Evolutionary conservation across 2,888 invertebrate species (phyloP).

Genomic region (Thysanoteuthis rhombus): DNA sequence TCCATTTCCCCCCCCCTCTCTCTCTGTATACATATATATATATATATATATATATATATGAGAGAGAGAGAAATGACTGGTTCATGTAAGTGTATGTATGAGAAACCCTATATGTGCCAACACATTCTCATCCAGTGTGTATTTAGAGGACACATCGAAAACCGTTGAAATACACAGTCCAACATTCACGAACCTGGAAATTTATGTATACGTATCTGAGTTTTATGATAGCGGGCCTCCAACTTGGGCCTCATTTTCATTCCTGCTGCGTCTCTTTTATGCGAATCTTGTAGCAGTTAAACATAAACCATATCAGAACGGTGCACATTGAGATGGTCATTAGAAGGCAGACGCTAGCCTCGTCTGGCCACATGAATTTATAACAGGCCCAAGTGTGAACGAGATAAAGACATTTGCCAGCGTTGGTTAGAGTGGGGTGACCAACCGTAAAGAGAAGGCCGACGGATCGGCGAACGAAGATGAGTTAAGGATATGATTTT

Average conservation of each 20-base stretch:
- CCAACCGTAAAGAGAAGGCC: not conserved
- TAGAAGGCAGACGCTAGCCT: not conserved
- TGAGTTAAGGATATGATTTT: not conserved
- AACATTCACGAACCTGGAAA: too few species aligned
- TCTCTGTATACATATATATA: constrained; percentile 12
- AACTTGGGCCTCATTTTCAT: not conserved
- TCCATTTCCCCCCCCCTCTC: too few species aligned
- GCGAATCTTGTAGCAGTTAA: not conserved
- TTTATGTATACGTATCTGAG: too few species aligned
- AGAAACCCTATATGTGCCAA: too few species aligned
- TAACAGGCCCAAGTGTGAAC: not conserved
- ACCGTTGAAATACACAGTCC: too few species aligned
- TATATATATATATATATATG: constrained; percentile 21
- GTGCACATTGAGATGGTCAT: not conserved
- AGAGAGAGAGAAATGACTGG: too few species aligned
- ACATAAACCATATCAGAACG: not conserved
- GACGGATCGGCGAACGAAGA: not conserved
- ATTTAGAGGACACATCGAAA: too few species aligned
- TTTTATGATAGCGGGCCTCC: not conserved
- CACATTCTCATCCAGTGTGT: too few species aligned
- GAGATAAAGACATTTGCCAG: not conserved
- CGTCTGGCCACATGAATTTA: not conserved
- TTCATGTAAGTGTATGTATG: too few species aligned
- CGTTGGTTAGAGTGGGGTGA: not conserved
- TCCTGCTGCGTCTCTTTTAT: not conserved